Evolutionary conservation across 2,797 vertebrate species (phyloP).

Genomic region (Podarcis lilfordi): DNA sequence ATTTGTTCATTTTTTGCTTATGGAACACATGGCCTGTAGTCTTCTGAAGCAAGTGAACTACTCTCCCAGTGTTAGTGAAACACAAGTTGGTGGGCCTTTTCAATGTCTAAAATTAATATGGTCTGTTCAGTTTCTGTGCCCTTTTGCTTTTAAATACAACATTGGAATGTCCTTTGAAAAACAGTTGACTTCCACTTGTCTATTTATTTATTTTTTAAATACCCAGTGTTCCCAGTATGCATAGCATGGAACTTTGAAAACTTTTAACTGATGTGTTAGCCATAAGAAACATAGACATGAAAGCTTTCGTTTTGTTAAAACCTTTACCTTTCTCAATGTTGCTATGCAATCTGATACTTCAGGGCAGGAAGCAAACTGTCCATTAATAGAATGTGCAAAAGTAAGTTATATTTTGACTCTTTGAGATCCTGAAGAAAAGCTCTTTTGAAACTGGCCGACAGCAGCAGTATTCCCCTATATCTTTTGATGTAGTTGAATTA

Average conservation of each 20-base stretch:
- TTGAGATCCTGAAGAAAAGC: accelerated
- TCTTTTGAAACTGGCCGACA: not conserved
- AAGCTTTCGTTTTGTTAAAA: not conserved
- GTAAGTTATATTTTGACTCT: constrained; percentile 7
- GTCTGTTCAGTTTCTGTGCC: not conserved
- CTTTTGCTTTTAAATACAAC: constrained; percentile 2
- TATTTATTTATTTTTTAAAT: not conserved
- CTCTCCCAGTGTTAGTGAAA: not conserved
- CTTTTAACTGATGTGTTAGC: not conserved
- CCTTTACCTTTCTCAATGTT: not conserved
- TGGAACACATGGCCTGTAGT: not conserved
- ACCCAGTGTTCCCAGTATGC: not conserved
- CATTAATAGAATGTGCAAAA: not conserved
- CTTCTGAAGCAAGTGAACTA: not conserved
- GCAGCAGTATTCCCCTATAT: not conserved
- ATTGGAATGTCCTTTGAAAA: constrained; percentile 5
- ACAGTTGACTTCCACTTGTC: not conserved
- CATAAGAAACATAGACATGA: not conserved
- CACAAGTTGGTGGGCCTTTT: not conserved
- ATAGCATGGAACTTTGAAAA: not conserved
- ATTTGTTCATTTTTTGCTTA: accelerated
- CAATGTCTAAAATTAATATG: constrained; percentile 6
- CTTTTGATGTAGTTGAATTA: accelerated
- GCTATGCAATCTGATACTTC: not conserved
- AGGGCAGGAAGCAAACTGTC: not conserved